These are phyloP conservation scores for Aporophyla nigra DNA, from an alignment of 2,888 invertebrate genomes.

Conservation along the genomic window DNA sequence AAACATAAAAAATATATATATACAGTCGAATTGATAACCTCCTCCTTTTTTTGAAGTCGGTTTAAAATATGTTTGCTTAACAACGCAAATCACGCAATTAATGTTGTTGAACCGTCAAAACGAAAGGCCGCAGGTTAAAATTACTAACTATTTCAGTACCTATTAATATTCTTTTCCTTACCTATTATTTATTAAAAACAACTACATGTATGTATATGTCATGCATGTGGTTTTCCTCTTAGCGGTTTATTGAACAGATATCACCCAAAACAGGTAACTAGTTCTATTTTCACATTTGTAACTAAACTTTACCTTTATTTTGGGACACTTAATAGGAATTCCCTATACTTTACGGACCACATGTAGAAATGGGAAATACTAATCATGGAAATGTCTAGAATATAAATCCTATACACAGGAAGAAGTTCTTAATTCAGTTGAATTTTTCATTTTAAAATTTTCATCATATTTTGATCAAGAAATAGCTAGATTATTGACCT, in stretches of 20 bases:
- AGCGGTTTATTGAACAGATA: conserved; percentile 14
- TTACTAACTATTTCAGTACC: background rate
- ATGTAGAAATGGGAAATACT: background rate
- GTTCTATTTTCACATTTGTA: background rate
- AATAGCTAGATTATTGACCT: too few species aligned
- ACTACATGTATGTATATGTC: background rate
- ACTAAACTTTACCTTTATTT: background rate
- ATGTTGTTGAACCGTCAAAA: too few species aligned
- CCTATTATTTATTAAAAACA: background rate
- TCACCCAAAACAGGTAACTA: background rate
- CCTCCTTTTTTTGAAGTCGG: too few species aligned
- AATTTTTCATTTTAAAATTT: too few species aligned
- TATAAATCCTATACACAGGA: conserved; percentile 8
- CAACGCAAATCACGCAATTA: background rate
- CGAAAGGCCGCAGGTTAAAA: background rate
- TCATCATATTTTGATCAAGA: too few species aligned
- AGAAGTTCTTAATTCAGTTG: background rate
- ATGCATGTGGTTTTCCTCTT: conserved; percentile 47
- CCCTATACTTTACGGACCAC: background rate
- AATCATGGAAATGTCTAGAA: background rate
- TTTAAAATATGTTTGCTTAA: too few species aligned
- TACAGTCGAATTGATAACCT: too few species aligned
- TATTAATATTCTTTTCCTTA: background rate
- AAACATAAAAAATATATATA: too few species aligned
- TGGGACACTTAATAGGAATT: background rate